Conservation (phyloP, 2,888 invertebrate species). For the Epirrhoe tristata region DNA sequence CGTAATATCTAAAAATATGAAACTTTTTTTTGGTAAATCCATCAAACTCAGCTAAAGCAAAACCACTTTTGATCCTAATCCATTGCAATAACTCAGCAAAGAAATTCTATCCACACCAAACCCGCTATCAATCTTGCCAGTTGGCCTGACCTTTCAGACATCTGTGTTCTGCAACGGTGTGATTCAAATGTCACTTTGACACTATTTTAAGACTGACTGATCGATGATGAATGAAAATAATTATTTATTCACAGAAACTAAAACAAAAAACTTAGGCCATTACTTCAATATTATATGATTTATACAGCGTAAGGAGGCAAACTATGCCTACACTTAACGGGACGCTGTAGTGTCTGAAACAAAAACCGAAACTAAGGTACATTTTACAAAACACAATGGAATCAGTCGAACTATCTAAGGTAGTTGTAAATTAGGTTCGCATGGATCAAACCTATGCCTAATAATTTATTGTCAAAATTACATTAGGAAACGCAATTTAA, state of each 20-base stretch:
- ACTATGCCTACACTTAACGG: no score
- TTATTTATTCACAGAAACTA: neutral
- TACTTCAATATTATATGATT: no score
- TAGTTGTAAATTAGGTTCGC: no score
- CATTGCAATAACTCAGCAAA: constrained; percentile 25
- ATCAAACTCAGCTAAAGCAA: constrained; percentile 13
- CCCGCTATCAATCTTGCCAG: constrained; percentile 28
- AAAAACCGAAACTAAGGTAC: no score
- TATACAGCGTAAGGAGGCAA: no score
- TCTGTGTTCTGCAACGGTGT: constrained; percentile 14
- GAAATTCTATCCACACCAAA: constrained; percentile 20
- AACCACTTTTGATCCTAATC: constrained; percentile 17
- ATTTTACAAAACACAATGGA: no score
- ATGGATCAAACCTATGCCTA: no score
- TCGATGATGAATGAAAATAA: neutral
- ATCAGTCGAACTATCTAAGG: no score
- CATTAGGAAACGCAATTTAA: no score
- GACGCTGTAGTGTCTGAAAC: no score
- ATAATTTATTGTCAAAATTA: no score
- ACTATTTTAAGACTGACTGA: neutral
- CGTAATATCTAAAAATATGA: neutral
- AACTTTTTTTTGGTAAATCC: constrained; percentile 5
- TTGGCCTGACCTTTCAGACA: constrained; percentile 32
- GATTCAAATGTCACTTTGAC: constrained; percentile 16
- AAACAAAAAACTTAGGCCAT: no score